Percentiles rank a stretch among this genome's conserved stretches.
phyloP scores from a whole-genome alignment of 1,140 invertebrate species.

The Argopecten irradians region DNA sequence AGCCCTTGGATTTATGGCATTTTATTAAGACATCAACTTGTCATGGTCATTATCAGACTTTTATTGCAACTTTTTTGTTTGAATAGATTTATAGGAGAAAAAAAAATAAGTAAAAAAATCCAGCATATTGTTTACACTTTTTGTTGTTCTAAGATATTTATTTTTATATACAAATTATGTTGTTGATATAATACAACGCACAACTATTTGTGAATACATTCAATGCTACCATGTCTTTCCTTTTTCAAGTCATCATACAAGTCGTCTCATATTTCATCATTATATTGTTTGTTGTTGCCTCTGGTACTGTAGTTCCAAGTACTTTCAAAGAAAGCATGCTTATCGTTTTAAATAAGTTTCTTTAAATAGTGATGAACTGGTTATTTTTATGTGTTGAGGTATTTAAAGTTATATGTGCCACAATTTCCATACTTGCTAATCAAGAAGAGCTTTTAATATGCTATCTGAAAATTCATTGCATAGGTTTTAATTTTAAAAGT shows the following conservation, averaged over 20 bases:
- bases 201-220: constrained; percentile 43
- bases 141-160: constrained; percentile 28
- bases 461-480: too few species aligned
- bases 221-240: constrained; percentile 40
- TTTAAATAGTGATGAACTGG: not conserved
- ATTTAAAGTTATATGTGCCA: too few species aligned
- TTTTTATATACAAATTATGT: constrained; percentile 31
- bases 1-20: constrained; percentile 5
- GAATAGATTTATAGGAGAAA: not conserved
- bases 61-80: constrained; percentile 30
- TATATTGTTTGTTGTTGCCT: not conserved
- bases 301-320: not conserved
- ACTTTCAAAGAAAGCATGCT: not conserved
- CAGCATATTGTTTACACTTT: constrained; percentile 32
- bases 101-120: constrained; percentile 26
- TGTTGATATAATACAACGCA: constrained; percentile 27
- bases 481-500: too few species aligned
- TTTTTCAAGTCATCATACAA: constrained; percentile 40
- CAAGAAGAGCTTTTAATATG: too few species aligned
- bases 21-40: constrained; percentile 29
- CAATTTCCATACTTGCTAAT: too few species aligned
- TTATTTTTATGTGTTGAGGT: not conserved
- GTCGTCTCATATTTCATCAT: not conserved
- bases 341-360: not conserved
- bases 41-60: constrained; percentile 28